Evolutionary conservation across 2,888 invertebrate genomes (phyloP).

Genomic region (Amphipyra tragopoginis): DNA sequence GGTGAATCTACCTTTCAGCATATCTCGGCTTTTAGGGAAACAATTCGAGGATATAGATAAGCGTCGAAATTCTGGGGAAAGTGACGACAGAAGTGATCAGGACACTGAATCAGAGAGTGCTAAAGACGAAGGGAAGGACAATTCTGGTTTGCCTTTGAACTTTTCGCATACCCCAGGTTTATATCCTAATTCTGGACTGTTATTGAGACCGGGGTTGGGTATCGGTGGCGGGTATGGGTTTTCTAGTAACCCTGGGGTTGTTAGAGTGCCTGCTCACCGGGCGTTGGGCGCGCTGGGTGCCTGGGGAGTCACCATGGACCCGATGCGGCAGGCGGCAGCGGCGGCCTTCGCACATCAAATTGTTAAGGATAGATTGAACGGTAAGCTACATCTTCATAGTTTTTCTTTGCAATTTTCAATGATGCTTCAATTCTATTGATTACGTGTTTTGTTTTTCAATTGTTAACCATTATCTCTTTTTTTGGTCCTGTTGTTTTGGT

Average conservation of each 20-base stretch:
- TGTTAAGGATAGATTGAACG: slow-evolving; percentile 95
- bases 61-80: slow-evolving; percentile 85
- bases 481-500: too few relatives aligned
- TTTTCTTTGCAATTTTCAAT: neutral
- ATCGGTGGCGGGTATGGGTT: slow-evolving; percentile 89
- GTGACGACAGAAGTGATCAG: slow-evolving; percentile 87
- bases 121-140: slow-evolving; percentile 83
- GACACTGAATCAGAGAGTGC: slow-evolving; percentile 88
- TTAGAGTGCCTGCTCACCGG: slow-evolving; percentile 95
- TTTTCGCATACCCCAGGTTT: slow-evolving; percentile 83
- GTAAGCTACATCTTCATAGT: slow-evolving; percentile 84
- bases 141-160: slow-evolving; percentile 77
- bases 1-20: slow-evolving; percentile 93
- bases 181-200: slow-evolving; percentile 80
- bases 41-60: slow-evolving; percentile 92
- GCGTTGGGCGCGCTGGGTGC: slow-evolving; percentile 88
- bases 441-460: too few relatives aligned
- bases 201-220: slow-evolving; percentile 84
- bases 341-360: slow-evolving; percentile 95
- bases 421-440: too few relatives aligned
- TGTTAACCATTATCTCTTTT: too few relatives aligned
- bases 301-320: slow-evolving; percentile 91
- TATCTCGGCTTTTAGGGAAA: slow-evolving; percentile 94
- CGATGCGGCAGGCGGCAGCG: slow-evolving; percentile 91
- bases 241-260: slow-evolving; percentile 93